A percentile compares a stretch with the other conserved stretches of the same genome.
Conservation (phyloP, 1,140 invertebrate species). For the Zelostemma sp. region DNA sequence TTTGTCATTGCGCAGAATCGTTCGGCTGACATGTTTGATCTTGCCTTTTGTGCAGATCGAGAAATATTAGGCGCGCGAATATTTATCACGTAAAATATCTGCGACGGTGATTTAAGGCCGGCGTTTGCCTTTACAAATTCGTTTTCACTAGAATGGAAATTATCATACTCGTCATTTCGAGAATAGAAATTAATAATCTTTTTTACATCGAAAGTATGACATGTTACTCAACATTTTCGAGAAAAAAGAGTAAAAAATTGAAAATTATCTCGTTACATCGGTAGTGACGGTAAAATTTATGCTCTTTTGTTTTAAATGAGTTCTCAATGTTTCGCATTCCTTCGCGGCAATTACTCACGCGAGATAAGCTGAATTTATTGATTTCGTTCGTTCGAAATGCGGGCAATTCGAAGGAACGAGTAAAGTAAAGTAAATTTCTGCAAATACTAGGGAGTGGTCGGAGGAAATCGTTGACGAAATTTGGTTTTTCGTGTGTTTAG, state of each 20-base stretch:
- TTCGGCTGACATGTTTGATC: conserved; percentile 42
- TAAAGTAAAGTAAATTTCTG: no score
- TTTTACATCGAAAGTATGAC: neutral
- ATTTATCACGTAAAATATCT: conserved; percentile 25
- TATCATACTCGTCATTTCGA: neutral
- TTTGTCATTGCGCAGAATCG: conserved; percentile 40
- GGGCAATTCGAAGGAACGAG: no score
- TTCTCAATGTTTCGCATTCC: conserved; percentile 5
- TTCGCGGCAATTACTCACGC: conserved; percentile 1
- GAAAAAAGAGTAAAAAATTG: no score
- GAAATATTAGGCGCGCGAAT: conserved; percentile 17
- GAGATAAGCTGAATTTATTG: neutral
- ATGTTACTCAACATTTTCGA: no score
- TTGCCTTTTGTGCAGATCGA: conserved; percentile 32
- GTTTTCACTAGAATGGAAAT: neutral
- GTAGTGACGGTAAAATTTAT: no score
- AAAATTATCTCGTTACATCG: no score
- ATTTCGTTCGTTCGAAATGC: neutral
- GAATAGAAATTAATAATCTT: neutral
- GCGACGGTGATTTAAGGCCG: conserved; percentile 9
- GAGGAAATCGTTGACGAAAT: no score
- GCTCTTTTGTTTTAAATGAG: conserved; percentile 5
- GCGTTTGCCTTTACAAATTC: conserved; percentile 1
- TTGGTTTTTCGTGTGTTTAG: conserved; percentile 42
- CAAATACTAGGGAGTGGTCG: no score